Base-by-base conservation (phyloP, 2,113 vertebrate genomes). In the Paratilapia polleni region DNA sequence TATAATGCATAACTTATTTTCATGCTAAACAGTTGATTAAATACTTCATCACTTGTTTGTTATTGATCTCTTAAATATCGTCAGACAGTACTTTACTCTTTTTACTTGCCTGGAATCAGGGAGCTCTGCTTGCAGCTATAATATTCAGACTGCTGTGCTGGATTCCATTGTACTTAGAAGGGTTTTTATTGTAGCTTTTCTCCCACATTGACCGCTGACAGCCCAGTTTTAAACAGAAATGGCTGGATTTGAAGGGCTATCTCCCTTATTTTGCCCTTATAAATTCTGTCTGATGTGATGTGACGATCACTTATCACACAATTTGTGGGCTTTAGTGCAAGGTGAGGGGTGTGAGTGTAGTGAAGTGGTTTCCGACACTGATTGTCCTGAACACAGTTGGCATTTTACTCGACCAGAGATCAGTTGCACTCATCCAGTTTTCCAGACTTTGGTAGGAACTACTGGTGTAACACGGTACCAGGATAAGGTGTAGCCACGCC, bases 211-310 rank as follows among this genome's bases (percentile, higher is more conserved):
- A 54, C 20, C 26, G 28, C 47, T 14, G 2, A 47, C 28, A 54
- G 8, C 31, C 26, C 47, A 34, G 19, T 73, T 31, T 60, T 31
- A 64, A 64, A 75, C 61, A 20, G 58, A 87, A 86, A 34, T 73
- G 13, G 26, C 43, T 36, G 56, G 28, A 38, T 78, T 52, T 52
- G 8, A 82, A 57, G 60, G 28, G 12, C 52, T 78, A 19, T 60
- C 47, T 22, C 58, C 19, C 19, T 41, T 13, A 26, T 34, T 31
- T 41, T 77, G 14, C 34, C 28, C 58, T 36, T 1, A 28, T 19
- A 11, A 70, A 28, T 77, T 80, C 84, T 78, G 59, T 81, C 82
- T 73, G 68, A 34, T 84, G 84, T 74, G 82, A 85, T 47, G 60
- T 82, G 90, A 66, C 31, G 20, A 68, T 79, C 58, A 63, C 47